Conservation (phyloP, 2,797 vertebrate genomes). For the Heteromormyrus szaboi region DNA sequence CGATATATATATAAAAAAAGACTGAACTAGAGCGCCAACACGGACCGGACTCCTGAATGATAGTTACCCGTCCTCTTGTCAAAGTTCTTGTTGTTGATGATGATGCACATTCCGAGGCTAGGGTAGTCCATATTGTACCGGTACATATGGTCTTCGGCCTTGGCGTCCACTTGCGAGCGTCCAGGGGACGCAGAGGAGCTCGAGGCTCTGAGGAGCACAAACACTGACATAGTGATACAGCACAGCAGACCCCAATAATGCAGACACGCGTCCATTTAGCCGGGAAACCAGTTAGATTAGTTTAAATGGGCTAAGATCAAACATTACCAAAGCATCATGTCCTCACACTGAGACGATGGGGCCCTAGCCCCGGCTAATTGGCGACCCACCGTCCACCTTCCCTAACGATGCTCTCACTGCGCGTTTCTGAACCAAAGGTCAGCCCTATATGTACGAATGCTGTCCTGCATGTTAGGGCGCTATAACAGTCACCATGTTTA, state of each 20-base stretch:
- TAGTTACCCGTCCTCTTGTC: slow-evolving; percentile 56
- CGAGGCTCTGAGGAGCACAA: neutral
- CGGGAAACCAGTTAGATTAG: neutral
- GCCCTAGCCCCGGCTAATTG: neutral
- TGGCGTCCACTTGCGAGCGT: slow-evolving; percentile 11
- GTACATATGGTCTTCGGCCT: neutral
- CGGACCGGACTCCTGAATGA: neutral
- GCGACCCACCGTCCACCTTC: neutral
- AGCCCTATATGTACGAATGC: neutral
- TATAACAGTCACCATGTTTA: neutral
- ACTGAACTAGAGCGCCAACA: neutral
- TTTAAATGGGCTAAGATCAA: neutral
- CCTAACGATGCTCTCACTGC: neutral
- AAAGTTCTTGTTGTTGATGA: slow-evolving; percentile 83
- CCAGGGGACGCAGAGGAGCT: neutral
- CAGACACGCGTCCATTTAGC: neutral
- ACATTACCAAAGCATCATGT: neutral
- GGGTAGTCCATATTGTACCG: slow-evolving; percentile 65
- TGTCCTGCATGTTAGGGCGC: neutral
- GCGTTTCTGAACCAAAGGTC: neutral
- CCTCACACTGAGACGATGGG: neutral
- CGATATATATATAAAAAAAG: neutral
- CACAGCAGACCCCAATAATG: neutral
- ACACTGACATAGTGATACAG: neutral
- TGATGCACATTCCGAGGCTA: slow-evolving; percentile 68